Conservation (phyloP, 2,888 invertebrate genomes). For the Rhingia rostrata region DNA sequence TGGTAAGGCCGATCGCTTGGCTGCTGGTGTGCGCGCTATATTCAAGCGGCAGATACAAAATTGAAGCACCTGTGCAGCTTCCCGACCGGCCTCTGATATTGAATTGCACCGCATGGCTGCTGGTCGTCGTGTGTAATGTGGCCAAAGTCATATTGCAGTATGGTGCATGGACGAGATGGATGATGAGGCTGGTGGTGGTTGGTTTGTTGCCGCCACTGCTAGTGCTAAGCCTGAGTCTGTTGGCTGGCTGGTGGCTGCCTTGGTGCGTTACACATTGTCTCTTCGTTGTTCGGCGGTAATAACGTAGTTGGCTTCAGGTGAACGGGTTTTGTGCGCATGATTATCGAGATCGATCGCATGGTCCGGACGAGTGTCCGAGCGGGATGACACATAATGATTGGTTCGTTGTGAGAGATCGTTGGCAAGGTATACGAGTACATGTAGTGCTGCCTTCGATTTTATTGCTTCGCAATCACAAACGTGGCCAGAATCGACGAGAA, state of each 20-base stretch:
- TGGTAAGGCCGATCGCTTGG: constrained; percentile 9
- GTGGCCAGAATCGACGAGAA: constrained; percentile 26
- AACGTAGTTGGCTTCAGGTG: constrained; percentile 66
- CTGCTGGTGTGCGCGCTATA: constrained; percentile 18
- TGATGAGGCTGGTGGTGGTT: constrained; percentile 13
- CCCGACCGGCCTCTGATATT: constrained; percentile 46
- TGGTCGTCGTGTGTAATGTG: constrained; percentile 34
- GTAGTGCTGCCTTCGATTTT: constrained; percentile 55
- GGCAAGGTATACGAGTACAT: neutral
- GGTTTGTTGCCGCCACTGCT: constrained; percentile 15
- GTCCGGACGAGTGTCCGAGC: constrained; percentile 57
- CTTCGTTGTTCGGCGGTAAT: constrained; percentile 52
- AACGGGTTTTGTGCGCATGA: constrained; percentile 71
- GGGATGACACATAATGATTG: constrained; percentile 74
- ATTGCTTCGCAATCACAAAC: constrained; percentile 69
- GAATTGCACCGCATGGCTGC: constrained; percentile 48
- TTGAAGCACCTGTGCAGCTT: constrained; percentile 69
- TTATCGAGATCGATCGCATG: constrained; percentile 69
- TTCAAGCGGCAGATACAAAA: constrained; percentile 41
- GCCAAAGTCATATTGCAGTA: constrained; percentile 24
- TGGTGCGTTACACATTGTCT: constrained; percentile 73
- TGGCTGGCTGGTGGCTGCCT: constrained; percentile 13
- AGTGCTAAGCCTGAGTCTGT: neutral
- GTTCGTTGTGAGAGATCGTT: constrained; percentile 69
- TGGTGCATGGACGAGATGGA: constrained; percentile 20